These are phyloP conservation scores for Musca domestica DNA, from an alignment of 1,140 invertebrate genomes.

Conservation along the genomic window DNA sequence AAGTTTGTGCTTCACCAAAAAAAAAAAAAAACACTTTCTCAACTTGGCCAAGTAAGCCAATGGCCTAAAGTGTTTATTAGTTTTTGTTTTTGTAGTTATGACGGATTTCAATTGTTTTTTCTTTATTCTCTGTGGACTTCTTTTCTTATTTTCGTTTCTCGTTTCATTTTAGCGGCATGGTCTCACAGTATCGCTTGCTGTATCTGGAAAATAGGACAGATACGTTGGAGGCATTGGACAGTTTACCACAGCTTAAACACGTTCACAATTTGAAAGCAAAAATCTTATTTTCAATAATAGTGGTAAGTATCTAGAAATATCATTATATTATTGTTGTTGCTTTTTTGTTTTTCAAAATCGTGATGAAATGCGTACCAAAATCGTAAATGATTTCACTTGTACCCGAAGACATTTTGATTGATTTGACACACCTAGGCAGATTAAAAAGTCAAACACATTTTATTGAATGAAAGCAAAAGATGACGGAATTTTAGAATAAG, in stretches of 20 bases:
- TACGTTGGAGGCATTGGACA: conserved; percentile 79
- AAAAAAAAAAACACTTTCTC: no score
- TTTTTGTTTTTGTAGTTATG: background rate
- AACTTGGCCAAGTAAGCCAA: no score
- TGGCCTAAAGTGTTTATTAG: background rate
- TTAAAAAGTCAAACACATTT: no score
- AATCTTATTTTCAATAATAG: conserved; percentile 90
- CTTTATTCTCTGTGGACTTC: background rate
- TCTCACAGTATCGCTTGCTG: conserved; percentile 77
- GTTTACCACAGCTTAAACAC: conserved; percentile 71
- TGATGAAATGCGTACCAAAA: conserved; percentile 2
- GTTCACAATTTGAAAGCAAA: conserved; percentile 87
- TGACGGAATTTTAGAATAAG: no score
- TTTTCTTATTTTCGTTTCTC: conserved; percentile 22
- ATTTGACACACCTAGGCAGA: no score
- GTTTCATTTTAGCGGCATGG: conserved; percentile 60
- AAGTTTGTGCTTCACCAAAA: no score
- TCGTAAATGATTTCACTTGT: no score
- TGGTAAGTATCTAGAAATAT: conserved; percentile 68
- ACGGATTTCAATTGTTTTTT: background rate
- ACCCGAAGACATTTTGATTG: no score
- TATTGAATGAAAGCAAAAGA: no score
- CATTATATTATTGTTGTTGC: background rate
- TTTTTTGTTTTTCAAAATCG: background rate
- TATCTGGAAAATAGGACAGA: conserved; percentile 83